phyloP scores from a whole-genome alignment of 2,797 vertebrate species.

The Percopsis omiscomaycus region DNA sequence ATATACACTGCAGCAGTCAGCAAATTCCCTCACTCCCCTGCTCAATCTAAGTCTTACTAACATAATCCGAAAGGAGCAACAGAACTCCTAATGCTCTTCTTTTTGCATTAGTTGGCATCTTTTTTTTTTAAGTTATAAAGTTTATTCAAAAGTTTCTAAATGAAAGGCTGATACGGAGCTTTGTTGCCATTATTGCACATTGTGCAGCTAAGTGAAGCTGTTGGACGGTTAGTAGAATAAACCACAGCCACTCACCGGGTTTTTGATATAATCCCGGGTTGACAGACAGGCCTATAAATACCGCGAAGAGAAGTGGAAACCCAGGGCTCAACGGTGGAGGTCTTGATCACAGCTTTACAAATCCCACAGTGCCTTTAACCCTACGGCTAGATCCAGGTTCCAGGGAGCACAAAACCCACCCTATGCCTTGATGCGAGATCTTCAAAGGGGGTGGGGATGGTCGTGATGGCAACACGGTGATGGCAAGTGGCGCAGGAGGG shows the following conservation, averaged over 20 bases:
- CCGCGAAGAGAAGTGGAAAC: slow-evolving; percentile 53
- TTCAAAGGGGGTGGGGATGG: slow-evolving; percentile 55
- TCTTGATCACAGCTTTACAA: slow-evolving; percentile 70
- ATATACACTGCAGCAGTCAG: slow-evolving; percentile 41
- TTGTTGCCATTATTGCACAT: not conserved
- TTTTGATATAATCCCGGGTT: slow-evolving; percentile 66
- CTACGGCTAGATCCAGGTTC: slow-evolving; percentile 72
- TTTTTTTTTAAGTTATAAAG: too few species aligned
- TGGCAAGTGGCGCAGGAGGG: slow-evolving; percentile 44
- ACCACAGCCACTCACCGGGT: slow-evolving; percentile 74
- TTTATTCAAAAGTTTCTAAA: not conserved
- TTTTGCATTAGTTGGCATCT: not conserved
- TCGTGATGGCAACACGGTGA: slow-evolving; percentile 53
- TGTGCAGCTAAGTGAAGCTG: slow-evolving; percentile 12
- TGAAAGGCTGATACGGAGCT: slow-evolving; percentile 16
- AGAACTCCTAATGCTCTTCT: slow-evolving; percentile 5
- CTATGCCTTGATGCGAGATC: slow-evolving; percentile 70
- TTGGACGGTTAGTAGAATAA: slow-evolving; percentile 35
- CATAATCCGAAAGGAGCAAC: slow-evolving; percentile 39
- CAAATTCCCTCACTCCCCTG: slow-evolving; percentile 65
- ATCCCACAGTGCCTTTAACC: slow-evolving; percentile 75
- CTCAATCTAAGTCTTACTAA: slow-evolving; percentile 43
- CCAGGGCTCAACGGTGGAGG: slow-evolving; percentile 50
- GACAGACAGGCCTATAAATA: slow-evolving; percentile 68
- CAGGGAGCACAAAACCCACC: slow-evolving; percentile 73